Base-by-base conservation (phyloP, 2,888 invertebrate species). In the Dasysyrphus albostriatus region DNA sequence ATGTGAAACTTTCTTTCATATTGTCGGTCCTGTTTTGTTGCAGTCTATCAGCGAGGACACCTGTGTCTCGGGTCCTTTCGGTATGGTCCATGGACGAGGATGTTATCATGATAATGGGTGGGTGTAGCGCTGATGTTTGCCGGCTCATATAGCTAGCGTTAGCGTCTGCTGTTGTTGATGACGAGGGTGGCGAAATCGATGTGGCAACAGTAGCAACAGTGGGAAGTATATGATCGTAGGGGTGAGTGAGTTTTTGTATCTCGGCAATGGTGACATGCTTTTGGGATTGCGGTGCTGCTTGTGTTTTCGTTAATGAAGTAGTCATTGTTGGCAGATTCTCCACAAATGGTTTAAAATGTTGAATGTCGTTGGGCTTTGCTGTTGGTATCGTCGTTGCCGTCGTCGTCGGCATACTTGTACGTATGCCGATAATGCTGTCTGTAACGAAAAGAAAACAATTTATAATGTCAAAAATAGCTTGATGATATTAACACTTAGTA, bases 391-490 rank as follows among this genome's bases (percentile, higher is more conserved):
- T 42, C 61, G 24, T 42, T 49, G 16, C 16, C 24, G 24, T 42
- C 61, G 24, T 42, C 61, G 61, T 42, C 5, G 61, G 42, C 19
- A 61, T 90, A 58, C 90, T 90, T 56, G 91, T 89, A 61, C 92
- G 91, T 77, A 93, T 92, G 75, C 93, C 92, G 87, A 93, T 92
- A 75, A 92, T 91, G 87, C 92, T 93, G 82, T 92, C 93, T 92
- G 90, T 14, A 89, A 89, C 58, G 19, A 19, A 67, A 49, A 29
- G 2, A 67, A 49, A 49, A 67, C 16, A 49, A 44, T 34, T 32
- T 47, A 65, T 47, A 10, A 61, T 44, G 34, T 42, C 61, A 42
- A 42, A 67, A 47, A 47, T 49, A 47, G 65, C 47, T 29, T 67
- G 32, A 49, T 47, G 34, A 34, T 67, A 67, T 49, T 49, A 67